These are phyloP conservation scores for Acridotheres tristis DNA, from an alignment of 2,797 vertebrate species.

Conservation along the genomic window DNA sequence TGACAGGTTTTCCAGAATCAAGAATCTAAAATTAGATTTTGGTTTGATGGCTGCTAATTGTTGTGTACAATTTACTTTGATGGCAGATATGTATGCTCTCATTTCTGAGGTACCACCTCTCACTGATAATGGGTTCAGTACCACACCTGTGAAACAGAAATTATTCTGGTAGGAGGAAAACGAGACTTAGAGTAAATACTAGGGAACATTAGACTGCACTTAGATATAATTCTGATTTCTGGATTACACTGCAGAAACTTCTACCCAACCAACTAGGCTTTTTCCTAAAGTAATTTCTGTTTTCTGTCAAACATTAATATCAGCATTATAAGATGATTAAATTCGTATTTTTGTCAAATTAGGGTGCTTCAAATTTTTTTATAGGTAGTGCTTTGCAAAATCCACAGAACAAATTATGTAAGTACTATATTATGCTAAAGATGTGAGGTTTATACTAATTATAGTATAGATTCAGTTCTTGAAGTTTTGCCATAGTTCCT, in stretches of 20 bases:
- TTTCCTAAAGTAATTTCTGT: slow-evolving; percentile 14
- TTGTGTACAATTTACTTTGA: neutral
- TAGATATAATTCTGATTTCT: neutral
- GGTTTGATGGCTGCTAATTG: neutral
- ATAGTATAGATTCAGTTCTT: slow-evolving; percentile 11
- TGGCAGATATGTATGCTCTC: neutral
- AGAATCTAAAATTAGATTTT: neutral
- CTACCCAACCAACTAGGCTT: neutral
- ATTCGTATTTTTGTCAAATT: slow-evolving; percentile 47
- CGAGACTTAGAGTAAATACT: neutral
- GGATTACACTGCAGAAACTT: neutral
- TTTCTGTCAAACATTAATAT: neutral
- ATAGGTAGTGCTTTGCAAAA: neutral
- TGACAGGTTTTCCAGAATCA: neutral
- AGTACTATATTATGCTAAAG: slow-evolving; percentile 26
- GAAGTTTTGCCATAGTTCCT: slow-evolving; percentile 59
- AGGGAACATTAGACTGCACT: neutral
- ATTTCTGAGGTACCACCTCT: neutral
- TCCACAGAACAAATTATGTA: neutral
- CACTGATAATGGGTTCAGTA: neutral
- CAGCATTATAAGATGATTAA: slow-evolving; percentile 9
- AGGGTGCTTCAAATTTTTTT: slow-evolving; percentile 1
- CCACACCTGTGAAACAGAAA: neutral
- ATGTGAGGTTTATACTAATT: slow-evolving; percentile 27
- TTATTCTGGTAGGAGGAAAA: neutral